These are phyloP conservation scores for Spilarctia lutea DNA, from an alignment of 2,888 invertebrate genomes.

Conservation along the genomic window DNA sequence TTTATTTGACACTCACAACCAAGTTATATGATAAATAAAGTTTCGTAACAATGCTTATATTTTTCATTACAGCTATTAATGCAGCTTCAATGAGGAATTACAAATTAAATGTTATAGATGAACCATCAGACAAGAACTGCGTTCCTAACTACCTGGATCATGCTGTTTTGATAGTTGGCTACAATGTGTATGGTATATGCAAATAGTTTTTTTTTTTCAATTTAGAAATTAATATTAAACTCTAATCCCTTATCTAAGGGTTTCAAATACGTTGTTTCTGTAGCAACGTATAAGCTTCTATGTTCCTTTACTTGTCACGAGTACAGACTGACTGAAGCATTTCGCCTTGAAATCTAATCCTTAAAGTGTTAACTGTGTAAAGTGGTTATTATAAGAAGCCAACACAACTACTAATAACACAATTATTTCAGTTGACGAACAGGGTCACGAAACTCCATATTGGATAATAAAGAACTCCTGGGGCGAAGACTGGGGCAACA, in stretches of 20 bases:
- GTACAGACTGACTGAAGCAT: too few species aligned
- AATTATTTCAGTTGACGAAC: slow-evolving; percentile 13
- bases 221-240: background rate
- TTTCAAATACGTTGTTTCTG: background rate
- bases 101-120: slow-evolving; percentile 3
- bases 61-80: slow-evolving; percentile 8
- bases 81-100: slow-evolving; percentile 9
- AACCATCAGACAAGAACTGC: slow-evolving; percentile 9
- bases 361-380: too few species aligned
- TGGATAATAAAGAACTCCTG: slow-evolving; percentile 78
- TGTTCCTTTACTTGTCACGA: background rate
- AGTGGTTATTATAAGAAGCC: background rate
- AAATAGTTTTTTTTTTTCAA: background rate
- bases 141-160: background rate
- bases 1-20: too few species aligned
- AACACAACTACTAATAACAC: background rate
- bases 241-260: background rate
- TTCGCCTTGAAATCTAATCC: background rate
- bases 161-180: slow-evolving; percentile 17
- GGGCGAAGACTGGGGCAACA: slow-evolving; percentile 64
- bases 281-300: background rate
- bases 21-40: background rate
- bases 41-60: background rate
- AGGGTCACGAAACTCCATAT: slow-evolving; percentile 51
- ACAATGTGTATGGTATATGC: slow-evolving; percentile 4